Conservation (phyloP, 2,888 invertebrate species). For the Heliothis peltigera region DNA sequence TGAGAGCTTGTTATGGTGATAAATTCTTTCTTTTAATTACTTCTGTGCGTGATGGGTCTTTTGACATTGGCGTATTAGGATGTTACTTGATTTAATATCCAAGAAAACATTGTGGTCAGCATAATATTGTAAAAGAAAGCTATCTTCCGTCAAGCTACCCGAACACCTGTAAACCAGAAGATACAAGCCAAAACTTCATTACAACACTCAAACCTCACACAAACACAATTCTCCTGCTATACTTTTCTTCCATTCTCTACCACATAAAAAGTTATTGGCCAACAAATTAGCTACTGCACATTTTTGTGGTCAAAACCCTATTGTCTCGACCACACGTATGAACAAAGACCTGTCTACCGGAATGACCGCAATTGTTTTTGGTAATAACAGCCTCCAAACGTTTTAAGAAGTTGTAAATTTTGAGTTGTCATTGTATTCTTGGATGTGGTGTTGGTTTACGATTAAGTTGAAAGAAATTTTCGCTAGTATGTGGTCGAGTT, state of each 20-base stretch:
- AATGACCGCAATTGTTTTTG: conserved; percentile 60
- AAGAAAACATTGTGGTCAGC: too few species aligned
- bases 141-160: too few species aligned
- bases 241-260: conserved; percentile 34
- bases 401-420: conserved; percentile 52
- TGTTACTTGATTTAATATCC: too few species aligned
- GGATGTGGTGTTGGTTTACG: conserved; percentile 31
- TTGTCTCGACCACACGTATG: conserved; percentile 60
- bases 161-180: too few species aligned
- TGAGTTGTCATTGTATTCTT: conserved; percentile 44
- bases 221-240: conserved; percentile 11
- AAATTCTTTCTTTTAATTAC: too few species aligned
- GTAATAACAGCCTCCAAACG: conserved; percentile 46
- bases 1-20: too few species aligned
- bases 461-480: conserved; percentile 6
- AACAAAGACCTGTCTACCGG: conserved; percentile 54
- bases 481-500: not conserved
- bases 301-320: conserved; percentile 57
- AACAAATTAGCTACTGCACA: conserved; percentile 63
- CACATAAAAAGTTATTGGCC: conserved; percentile 62
- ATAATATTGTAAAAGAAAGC: too few species aligned
- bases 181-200: not conserved
- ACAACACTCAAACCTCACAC: not conserved
- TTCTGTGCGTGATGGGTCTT: too few species aligned
- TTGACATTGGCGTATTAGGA: too few species aligned